A percentile compares a stretch with the other conserved stretches of the same genome.
These are phyloP conservation scores for Poeciliopsis gracilis DNA, from an alignment of 2,797 vertebrate genomes.

Conservation along the genomic window DNA sequence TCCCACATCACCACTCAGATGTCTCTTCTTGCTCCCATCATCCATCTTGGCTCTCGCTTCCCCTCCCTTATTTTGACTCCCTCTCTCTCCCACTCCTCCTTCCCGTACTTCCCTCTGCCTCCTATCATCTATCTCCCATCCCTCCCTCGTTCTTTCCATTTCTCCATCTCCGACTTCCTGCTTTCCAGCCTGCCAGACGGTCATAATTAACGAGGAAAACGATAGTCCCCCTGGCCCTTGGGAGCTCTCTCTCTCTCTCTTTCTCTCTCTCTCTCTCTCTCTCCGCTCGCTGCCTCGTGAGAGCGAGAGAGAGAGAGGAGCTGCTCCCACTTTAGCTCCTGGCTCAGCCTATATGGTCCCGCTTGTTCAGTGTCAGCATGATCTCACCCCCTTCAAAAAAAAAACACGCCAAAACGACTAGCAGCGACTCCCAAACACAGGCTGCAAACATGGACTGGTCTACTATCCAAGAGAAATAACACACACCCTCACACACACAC, in stretches of 20 bases:
- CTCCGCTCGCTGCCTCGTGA: slow-evolving; percentile 73
- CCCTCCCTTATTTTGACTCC: slow-evolving; percentile 70
- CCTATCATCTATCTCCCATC: slow-evolving; percentile 71
- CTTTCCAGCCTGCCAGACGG: slow-evolving; percentile 83
- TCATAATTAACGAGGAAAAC: slow-evolving; percentile 86
- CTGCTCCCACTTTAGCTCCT: slow-evolving; percentile 71
- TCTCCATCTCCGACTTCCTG: slow-evolving; percentile 80
- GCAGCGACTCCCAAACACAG: slow-evolving; percentile 73
- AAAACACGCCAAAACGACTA: slow-evolving; percentile 68
- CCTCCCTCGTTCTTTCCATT: slow-evolving; percentile 69
- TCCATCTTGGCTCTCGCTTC: slow-evolving; percentile 65
- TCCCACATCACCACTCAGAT: slow-evolving; percentile 52
- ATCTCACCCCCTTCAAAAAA: slow-evolving; percentile 78
- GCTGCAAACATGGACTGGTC: slow-evolving; percentile 63
- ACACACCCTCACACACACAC: slow-evolving; percentile 49
- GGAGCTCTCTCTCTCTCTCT: slow-evolving; percentile 69
- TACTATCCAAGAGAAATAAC: slow-evolving; percentile 73
- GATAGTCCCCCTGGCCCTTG: slow-evolving; percentile 82
- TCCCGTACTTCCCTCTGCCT: slow-evolving; percentile 28
- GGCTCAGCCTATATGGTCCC: slow-evolving; percentile 77
- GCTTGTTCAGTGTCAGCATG: slow-evolving; percentile 81
- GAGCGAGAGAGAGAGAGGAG: slow-evolving; percentile 48
- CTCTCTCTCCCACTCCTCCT: slow-evolving; percentile 21
- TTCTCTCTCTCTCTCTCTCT: slow-evolving; percentile 62
- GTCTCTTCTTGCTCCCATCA: slow-evolving; percentile 61